Evolutionary conservation across 2,113 vertebrate species (phyloP).

Genomic region (Chaenogobius annularis): DNA sequence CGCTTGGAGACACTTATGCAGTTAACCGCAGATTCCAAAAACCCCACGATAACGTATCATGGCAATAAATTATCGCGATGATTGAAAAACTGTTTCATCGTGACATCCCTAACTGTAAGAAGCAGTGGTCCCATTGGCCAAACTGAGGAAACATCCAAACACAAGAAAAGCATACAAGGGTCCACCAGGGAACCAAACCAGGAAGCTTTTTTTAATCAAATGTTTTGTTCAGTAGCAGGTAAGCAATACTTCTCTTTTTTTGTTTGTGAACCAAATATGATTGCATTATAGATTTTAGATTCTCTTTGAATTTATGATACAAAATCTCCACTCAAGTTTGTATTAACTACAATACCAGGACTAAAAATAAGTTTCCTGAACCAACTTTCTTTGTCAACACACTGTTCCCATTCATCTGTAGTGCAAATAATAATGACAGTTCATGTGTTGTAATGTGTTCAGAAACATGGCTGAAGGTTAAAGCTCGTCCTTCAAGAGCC

Average conservation of each 20-base stretch:
- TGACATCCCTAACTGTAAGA: no score
- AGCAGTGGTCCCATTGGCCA: no score
- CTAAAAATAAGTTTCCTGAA: constrained; percentile 52
- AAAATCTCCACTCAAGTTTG: not conserved
- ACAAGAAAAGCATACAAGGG: no score
- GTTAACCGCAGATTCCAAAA: no score
- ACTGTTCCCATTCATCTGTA: constrained; percentile 1
- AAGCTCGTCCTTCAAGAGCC: constrained; percentile 14
- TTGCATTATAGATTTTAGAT: not conserved
- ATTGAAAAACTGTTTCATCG: no score
- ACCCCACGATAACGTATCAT: no score
- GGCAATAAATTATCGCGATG: no score
- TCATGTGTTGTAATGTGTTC: constrained; percentile 10
- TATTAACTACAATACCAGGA: constrained; percentile 17
- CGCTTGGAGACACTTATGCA: no score
- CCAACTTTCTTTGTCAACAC: constrained; percentile 26
- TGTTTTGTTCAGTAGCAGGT: not conserved
- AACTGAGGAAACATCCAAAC: no score
- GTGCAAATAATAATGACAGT: constrained; percentile 37
- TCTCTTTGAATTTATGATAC: not conserved
- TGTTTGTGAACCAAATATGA: not conserved
- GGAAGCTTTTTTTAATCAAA: not conserved
- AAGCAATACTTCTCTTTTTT: not conserved
- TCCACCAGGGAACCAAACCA: not conserved
- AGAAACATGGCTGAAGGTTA: constrained; percentile 27